These are phyloP conservation scores for Oenanthe oenanthe DNA, from an alignment of 2,113 vertebrate species.

Conservation along the genomic window DNA sequence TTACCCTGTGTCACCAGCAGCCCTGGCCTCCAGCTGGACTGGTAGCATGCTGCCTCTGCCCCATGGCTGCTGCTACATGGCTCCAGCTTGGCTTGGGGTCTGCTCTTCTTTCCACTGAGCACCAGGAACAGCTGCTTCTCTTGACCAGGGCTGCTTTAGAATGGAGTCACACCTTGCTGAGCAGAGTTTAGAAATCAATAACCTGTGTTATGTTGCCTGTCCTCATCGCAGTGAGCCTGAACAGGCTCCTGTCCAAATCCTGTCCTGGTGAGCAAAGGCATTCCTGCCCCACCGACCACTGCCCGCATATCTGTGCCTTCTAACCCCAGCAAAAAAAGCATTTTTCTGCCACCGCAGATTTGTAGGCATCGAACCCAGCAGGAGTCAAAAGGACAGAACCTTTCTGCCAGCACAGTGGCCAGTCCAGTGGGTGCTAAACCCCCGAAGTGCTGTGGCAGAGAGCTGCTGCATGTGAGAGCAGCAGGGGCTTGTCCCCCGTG, in stretches of 20 bases:
- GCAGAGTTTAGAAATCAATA: background rate
- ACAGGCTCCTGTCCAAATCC: background rate
- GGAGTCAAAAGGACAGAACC: background rate
- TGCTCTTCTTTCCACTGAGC: background rate
- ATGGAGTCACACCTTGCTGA: background rate
- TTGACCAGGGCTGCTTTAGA: background rate
- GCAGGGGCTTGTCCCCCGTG: background rate
- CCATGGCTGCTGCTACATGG: rapidly evolving
- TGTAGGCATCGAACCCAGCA: rapidly evolving
- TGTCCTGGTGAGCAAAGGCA: background rate
- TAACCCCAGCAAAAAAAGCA: background rate
- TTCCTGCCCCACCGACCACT: rapidly evolving
- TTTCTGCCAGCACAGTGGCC: background rate
- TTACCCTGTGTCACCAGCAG: background rate
- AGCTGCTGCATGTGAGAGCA: background rate
- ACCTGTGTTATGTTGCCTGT: background rate
- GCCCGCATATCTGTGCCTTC: background rate
- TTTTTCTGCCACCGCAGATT: background rate
- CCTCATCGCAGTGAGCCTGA: background rate
- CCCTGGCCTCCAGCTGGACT: background rate
- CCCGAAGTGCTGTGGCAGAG: background rate
- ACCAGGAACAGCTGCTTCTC: background rate
- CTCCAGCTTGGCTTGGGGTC: background rate
- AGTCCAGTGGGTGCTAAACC: background rate
- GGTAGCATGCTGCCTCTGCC: background rate